Conservation (phyloP, 64 coral and sea anemone species). For the Montipora cactus region DNA sequence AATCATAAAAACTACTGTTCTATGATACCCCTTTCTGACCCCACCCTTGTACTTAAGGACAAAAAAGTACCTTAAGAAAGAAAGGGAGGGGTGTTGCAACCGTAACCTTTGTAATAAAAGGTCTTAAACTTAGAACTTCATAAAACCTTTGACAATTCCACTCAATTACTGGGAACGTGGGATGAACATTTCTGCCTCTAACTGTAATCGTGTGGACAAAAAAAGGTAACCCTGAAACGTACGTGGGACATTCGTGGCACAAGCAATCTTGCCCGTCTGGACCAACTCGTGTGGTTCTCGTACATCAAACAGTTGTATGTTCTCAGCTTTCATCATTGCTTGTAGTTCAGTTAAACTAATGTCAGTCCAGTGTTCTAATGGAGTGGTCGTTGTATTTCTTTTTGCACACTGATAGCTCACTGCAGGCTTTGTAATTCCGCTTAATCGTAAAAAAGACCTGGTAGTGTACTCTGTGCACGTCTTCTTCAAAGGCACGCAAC, state of each 20-base stretch:
- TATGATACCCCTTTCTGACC: too few relatives aligned
- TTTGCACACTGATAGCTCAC: conserved; percentile 20
- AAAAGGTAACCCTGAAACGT: conserved; percentile 4
- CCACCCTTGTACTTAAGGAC: too few relatives aligned
- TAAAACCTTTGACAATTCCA: too few relatives aligned
- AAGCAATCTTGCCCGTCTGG: conserved; percentile 79
- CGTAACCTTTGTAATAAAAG: too few relatives aligned
- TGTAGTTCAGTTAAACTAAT: conserved; percentile 58
- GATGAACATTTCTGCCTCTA: too few relatives aligned
- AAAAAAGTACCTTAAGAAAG: too few relatives aligned
- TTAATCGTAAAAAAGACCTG: background rate
- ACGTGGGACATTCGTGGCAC: conserved; percentile 84
- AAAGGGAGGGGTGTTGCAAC: too few relatives aligned
- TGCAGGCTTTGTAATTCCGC: conserved; percentile 2
- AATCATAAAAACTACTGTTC: too few relatives aligned
- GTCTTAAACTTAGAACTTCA: too few relatives aligned
- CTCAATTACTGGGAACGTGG: too few relatives aligned
- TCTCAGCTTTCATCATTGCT: conserved; percentile 40
- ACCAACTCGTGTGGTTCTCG: conserved; percentile 86
- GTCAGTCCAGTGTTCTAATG: conserved; percentile 58
- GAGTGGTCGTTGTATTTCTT: conserved; percentile 24
- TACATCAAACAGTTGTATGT: conserved; percentile 82
- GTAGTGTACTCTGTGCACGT: background rate
- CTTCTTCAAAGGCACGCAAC: conserved; percentile 1
- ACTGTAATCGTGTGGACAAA: background rate